These are phyloP conservation scores for Luperina nickerlii DNA, from an alignment of 2,888 invertebrate genomes.

Conservation along the genomic window DNA sequence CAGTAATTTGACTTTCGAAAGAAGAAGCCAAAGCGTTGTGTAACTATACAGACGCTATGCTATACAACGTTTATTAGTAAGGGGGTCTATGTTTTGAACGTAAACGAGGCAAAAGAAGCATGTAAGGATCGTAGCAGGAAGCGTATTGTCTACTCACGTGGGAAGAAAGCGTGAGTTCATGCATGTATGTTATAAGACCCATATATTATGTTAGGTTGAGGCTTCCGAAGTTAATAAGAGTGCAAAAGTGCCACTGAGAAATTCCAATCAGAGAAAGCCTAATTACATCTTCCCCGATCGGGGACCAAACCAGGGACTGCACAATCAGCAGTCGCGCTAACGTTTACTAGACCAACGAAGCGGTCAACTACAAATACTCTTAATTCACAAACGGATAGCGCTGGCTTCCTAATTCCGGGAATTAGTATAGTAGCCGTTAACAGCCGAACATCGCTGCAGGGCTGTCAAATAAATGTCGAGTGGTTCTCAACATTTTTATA, in stretches of 20 bases:
- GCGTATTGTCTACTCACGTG: no score
- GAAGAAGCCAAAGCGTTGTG: no score
- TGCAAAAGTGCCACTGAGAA: no score
- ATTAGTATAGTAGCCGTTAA: constrained; percentile 43
- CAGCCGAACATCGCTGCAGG: constrained; percentile 56
- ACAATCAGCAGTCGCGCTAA: neutral
- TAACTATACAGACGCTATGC: no score
- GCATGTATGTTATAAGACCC: no score
- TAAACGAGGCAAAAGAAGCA: no score
- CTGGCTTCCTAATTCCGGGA: constrained; percentile 21
- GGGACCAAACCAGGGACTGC: neutral
- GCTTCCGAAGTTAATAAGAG: neutral
- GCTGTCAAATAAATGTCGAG: constrained; percentile 79
- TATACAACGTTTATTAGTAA: no score
- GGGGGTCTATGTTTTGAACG: no score
- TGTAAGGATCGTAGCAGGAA: no score
- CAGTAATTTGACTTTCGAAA: no score
- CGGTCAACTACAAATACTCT: neutral
- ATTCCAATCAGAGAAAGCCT: neutral
- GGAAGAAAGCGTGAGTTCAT: no score
- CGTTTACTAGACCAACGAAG: neutral
- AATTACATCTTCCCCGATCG: neutral
- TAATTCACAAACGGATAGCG: constrained; percentile 10
- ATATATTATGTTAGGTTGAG: no score
- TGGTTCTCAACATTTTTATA: constrained; percentile 74